phyloP scores from a whole-genome alignment of 2,888 invertebrate genomes.

The Abscondita cerata region DNA sequence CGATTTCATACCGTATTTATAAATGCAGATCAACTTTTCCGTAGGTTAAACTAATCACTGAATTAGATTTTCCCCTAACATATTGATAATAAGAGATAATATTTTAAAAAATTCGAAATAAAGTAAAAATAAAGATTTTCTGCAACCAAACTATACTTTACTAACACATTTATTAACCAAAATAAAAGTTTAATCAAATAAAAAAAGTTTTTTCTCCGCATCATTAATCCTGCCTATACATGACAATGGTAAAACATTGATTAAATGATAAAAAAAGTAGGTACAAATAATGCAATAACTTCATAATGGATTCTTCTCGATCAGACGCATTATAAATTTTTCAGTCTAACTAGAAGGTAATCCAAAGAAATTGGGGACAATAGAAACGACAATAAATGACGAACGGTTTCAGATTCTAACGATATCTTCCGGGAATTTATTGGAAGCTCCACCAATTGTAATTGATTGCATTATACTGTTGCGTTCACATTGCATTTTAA shows the following conservation, averaged over 20 bases:
- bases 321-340: slow-evolving; percentile 29
- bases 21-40: too few species aligned
- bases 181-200: slow-evolving; percentile 28
- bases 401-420: slow-evolving; percentile 54
- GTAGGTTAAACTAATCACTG: too few species aligned
- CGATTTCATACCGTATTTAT: too few species aligned
- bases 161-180: too few species aligned
- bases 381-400: slow-evolving; percentile 45
- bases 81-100: too few species aligned
- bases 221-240: slow-evolving; percentile 19
- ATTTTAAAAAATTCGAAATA: too few species aligned
- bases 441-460: slow-evolving; percentile 43
- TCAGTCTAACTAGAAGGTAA: slow-evolving; percentile 31
- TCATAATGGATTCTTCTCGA: slow-evolving; percentile 23
- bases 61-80: too few species aligned
- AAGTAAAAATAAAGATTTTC: too few species aligned
- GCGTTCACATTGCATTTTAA: slow-evolving; percentile 47
- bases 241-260: slow-evolving; percentile 15
- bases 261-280: slow-evolving; percentile 16
- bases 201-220: slow-evolving; percentile 11
- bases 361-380: slow-evolving; percentile 32
- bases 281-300: slow-evolving; percentile 11
- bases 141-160: too few species aligned
- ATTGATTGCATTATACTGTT: slow-evolving; percentile 51
- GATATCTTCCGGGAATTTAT: slow-evolving; percentile 54